Conservation (phyloP, 2,113 vertebrate genomes). For the Vicugna pacos region DNA sequence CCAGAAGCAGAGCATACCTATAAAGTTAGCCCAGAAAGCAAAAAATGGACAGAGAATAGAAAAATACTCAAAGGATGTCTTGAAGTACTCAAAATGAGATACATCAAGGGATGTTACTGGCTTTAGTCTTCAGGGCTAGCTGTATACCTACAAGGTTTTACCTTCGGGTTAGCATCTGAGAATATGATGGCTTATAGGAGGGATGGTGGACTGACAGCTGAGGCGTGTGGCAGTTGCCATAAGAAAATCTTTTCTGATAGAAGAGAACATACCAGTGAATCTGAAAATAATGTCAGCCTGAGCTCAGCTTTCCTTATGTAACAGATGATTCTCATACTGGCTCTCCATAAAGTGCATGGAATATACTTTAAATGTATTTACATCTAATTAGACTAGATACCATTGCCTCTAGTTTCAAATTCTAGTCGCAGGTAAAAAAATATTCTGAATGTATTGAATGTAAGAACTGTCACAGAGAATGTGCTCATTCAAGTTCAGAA, state of each 20-base stretch:
- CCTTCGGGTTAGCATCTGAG: neutral
- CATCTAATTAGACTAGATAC: neutral
- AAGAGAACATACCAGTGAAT: neutral
- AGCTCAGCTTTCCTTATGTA: neutral
- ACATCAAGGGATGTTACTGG: neutral
- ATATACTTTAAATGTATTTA: neutral
- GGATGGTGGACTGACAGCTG: neutral
- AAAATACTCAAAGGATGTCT: neutral
- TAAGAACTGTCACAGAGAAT: neutral
- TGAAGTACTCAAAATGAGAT: conserved; percentile 1
- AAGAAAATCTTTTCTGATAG: conserved; percentile 4
- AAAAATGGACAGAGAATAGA: neutral
- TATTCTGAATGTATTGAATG: neutral
- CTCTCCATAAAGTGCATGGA: neutral
- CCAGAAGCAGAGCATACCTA: neutral
- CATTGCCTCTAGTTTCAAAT: neutral
- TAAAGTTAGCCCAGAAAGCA: neutral
- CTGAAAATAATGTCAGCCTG: neutral
- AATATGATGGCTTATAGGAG: neutral
- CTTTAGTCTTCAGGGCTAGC: neutral
- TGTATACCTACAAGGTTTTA: neutral
- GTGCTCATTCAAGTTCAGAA: neutral
- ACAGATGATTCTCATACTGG: neutral
- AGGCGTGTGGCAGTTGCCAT: neutral
- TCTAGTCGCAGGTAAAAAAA: neutral